Evolutionary conservation across 2,888 invertebrate genomes (phyloP), one percentile per base, ranked within the genome.

Genomic region (Resseliella maxima): DNA sequence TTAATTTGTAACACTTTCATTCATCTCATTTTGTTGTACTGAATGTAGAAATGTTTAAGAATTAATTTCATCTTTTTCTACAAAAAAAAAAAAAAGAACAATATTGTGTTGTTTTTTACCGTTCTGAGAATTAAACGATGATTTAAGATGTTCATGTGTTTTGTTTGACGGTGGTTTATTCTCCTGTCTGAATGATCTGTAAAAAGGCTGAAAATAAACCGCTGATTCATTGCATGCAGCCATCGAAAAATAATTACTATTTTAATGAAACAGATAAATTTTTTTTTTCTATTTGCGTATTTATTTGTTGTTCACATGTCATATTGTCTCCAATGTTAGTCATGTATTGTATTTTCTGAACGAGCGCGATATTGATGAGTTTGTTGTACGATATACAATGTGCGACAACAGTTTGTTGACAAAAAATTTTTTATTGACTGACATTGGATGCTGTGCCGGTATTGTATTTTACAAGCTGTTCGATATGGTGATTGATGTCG

Each of bases 241-340:
- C 72, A 15, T 35, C 15, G 72, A 72, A n/a, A n/a, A 31, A 31
- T 72, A 72, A 72, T 72, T 72, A 72, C 72, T 72, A 72, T 35
- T 72, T 72, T 21, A 72, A 10, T 3, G n/a, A 31, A 72, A 72
- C 27, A 27, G n/a, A 72, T 31, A 31, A 72, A 72, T 8, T 59
- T 5, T 27, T 8, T 59, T 5, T 27, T 59, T 59, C 2, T 59
- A 24, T 72, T 72, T 72, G 35, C 72, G 31, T 72, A 35, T 72
- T 27, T 72, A 72, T 31, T 72, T 15, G 31, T 18, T 72, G 31
- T 2, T 35, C 31, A 31, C 31, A 59, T 50, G 50, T 59, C 50
- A 18, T 18, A 50, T 59, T 59, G 59, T 59, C 6, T 72, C 72
- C 72, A 72, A 72, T 72, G 72, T 72, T 72, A 72, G 72, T 72